phyloP scores from a whole-genome alignment of 1,140 invertebrate genomes.

The Drosophila ercepeae region DNA sequence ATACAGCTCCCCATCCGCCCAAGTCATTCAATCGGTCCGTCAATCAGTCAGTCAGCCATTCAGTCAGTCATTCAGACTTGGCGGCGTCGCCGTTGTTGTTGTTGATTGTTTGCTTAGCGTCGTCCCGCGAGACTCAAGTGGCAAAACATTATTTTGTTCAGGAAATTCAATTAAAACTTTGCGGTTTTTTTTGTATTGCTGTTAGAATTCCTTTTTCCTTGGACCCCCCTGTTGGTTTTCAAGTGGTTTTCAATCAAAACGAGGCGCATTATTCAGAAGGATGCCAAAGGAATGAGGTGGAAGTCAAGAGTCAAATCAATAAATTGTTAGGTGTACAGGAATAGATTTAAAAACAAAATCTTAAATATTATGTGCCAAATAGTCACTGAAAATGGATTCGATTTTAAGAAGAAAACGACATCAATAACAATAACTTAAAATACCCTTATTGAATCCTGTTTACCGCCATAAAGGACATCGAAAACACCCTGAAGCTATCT shows the following conservation, averaged over 20 bases:
- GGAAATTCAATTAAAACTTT: conserved; percentile 82
- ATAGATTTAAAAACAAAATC: no score
- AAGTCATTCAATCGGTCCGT: conserved; percentile 38
- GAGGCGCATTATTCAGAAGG: conserved; percentile 45
- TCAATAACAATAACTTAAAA: conserved; percentile 4
- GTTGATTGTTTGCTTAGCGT: conserved; percentile 74
- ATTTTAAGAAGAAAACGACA: not conserved
- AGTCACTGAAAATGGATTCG: no score
- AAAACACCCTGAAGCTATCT: conserved; percentile 14
- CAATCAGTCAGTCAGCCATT: conserved; percentile 42
- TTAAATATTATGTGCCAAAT: no score
- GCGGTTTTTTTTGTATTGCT: conserved; percentile 69
- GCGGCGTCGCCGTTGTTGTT: conserved; percentile 46
- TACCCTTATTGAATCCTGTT: conserved; percentile 5
- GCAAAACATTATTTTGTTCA: conserved; percentile 80
- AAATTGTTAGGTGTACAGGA: conserved; percentile 14
- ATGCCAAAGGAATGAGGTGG: not conserved
- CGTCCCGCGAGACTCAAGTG: conserved; percentile 77
- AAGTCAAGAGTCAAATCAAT: conserved; percentile 26
- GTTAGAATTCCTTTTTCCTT: conserved; percentile 32
- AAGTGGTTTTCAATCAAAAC: conserved; percentile 77
- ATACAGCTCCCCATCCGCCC: not conserved
- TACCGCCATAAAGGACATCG: conserved; percentile 10
- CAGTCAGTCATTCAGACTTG: conserved; percentile 54
- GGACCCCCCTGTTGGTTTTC: conserved; percentile 22